Evolutionary conservation across 2,888 invertebrate genomes (phyloP), one percentile per base, ranked within the genome.

Genomic region (Drosophila paranaensis): DNA sequence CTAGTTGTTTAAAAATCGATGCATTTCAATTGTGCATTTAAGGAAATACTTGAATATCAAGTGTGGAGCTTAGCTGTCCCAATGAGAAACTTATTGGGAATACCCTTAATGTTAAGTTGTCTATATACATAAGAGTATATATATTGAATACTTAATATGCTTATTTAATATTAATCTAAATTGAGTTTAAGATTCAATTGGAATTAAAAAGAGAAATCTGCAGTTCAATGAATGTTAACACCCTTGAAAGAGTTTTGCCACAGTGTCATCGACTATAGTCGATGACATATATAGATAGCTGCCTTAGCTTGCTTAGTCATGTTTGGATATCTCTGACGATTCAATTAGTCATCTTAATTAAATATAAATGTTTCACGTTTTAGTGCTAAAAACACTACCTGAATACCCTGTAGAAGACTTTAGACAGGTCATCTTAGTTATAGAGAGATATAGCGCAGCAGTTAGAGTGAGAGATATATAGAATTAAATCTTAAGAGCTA

Each of bases 261-360:
- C 20, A 11, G 13, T 13, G 13, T 37, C 35, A 35, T 37, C 14
- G 35, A 2, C 20, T 14, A 16, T 5, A 10, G 13, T 51, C 16
- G 0, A 51, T 35, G 16, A 16, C 5, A 20, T 42, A 16, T 9
- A 8, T 16, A 42, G 1, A 11, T 16, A 25, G 37, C 9, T 16
- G 6, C 37, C 53, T 25, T 2, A 27, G 25, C 10, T 27, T 40
- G 6, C 9, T 40, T 16, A 13, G 39, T 16, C 16, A 40, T 27
- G 27, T 16, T 20, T 60, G 14, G 20, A 6, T 20, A 20, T 27
- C 61, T 13, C 16, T 16, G 33, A 35, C 27, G 9, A 45, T 6
- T 11, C 6, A 37, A 30, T 46, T 63, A 33, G 20, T 30, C 20
- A 45, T 63, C 20, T 13, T 14, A 6, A 62, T 62, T 11, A 30